These are phyloP conservation scores for Noctua janthina DNA, from an alignment of 2,888 invertebrate species.

Conservation along the genomic window DNA sequence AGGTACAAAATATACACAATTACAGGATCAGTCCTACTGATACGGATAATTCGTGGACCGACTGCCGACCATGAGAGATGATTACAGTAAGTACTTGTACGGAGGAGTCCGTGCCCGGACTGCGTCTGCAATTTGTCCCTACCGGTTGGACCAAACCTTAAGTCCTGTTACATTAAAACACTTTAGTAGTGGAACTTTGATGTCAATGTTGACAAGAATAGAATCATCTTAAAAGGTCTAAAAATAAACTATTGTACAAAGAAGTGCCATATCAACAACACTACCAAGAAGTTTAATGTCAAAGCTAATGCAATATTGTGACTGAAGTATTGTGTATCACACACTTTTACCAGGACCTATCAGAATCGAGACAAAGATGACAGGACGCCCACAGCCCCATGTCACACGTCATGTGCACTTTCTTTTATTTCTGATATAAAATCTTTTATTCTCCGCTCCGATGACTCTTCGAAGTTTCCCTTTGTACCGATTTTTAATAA, in stretches of 20 bases:
- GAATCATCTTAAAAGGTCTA: too few relatives aligned
- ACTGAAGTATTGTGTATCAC: constrained; percentile 40
- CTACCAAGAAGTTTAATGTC: constrained; percentile 14
- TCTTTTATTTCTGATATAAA: constrained; percentile 23
- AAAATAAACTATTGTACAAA: not conserved
- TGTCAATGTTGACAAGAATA: too few relatives aligned
- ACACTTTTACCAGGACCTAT: constrained; percentile 13
- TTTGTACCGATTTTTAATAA: constrained; percentile 34
- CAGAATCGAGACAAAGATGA: constrained; percentile 15
- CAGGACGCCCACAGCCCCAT: constrained; percentile 21
- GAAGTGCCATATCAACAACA: not conserved
- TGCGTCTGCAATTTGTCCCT: not conserved
- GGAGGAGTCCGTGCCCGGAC: not conserved
- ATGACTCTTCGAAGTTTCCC: constrained; percentile 25
- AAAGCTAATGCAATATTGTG: constrained; percentile 21
- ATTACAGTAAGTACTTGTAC: not conserved
- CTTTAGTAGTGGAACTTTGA: too few relatives aligned
- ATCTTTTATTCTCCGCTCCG: constrained; percentile 41
- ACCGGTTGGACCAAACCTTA: not conserved
- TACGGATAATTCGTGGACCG: not conserved
- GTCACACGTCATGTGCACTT: constrained; percentile 14
- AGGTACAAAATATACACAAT: not conserved
- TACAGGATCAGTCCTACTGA: not conserved
- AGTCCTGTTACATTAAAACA: not conserved
- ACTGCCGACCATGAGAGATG: not conserved